Evolutionary conservation across 2,888 invertebrate genomes (phyloP).

Genomic region (Nebria salina): DNA sequence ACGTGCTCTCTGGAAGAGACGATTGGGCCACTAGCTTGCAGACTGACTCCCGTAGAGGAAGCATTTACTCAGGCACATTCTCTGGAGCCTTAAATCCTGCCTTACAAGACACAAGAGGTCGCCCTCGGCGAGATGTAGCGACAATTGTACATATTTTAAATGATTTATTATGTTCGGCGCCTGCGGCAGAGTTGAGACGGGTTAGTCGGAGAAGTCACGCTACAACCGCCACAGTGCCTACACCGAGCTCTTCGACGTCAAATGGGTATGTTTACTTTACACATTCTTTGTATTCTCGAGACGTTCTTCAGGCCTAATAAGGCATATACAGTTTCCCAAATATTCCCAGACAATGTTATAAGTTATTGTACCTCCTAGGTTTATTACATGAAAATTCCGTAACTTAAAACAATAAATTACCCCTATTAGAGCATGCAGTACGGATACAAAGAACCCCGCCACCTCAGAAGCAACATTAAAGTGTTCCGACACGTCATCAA

Average conservation of each 20-base stretch:
- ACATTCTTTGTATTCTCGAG: background rate
- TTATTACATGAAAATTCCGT: background rate
- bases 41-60: slow-evolving; percentile 77
- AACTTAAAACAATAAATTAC: background rate
- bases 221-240: slow-evolving; percentile 58
- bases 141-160: slow-evolving; percentile 96
- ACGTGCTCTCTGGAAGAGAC: slow-evolving; percentile 73
- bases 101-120: slow-evolving; percentile 89
- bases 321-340: too few relatives aligned
- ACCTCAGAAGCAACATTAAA: background rate
- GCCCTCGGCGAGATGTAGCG: slow-evolving; percentile 92
- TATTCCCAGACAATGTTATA: too few relatives aligned
- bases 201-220: slow-evolving; percentile 60
- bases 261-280: slow-evolving; percentile 24
- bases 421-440: slow-evolving; percentile 19
- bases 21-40: slow-evolving; percentile 52
- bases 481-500: slow-evolving; percentile 30
- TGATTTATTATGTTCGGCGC: slow-evolving; percentile 90
- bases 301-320: background rate
- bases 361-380: background rate
- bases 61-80: slow-evolving; percentile 96
- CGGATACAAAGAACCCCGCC: slow-evolving; percentile 26
- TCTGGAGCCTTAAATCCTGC: slow-evolving; percentile 95
- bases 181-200: slow-evolving; percentile 64
- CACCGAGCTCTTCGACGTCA: slow-evolving; percentile 48